Conservation (phyloP, 2,888 invertebrate genomes). For the Encarsia formosa region DNA sequence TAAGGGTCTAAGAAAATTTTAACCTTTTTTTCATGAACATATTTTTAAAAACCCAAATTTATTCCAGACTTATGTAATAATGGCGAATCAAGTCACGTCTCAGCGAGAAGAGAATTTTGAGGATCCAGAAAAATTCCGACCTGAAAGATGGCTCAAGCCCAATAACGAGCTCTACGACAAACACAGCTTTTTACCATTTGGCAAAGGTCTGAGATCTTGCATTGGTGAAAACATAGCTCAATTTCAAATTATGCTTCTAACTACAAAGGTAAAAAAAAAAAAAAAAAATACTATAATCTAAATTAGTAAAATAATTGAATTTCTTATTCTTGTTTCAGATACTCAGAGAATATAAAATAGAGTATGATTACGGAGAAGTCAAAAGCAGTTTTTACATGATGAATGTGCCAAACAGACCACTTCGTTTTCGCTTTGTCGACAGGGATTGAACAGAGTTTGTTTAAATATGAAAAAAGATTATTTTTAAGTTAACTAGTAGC, state of each 20-base stretch:
- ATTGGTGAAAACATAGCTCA: slow-evolving; percentile 62
- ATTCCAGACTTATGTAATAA: slow-evolving; percentile 58
- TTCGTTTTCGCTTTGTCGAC: slow-evolving; percentile 64
- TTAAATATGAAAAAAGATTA: too few relatives aligned
- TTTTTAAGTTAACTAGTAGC: not conserved
- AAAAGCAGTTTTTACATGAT: slow-evolving; percentile 58
- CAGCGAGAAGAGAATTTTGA: slow-evolving; percentile 64
- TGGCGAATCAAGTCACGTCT: slow-evolving; percentile 62
- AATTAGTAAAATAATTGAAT: slow-evolving; percentile 6
- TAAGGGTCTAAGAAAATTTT: slow-evolving; percentile 26
- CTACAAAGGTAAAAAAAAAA: slow-evolving; percentile 53
- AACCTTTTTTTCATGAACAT: not conserved
- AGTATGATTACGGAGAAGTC: slow-evolving; percentile 66
- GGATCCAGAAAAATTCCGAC: slow-evolving; percentile 59
- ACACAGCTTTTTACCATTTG: slow-evolving; percentile 63
- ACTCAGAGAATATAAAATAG: slow-evolving; percentile 60
- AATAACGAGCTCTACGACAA: slow-evolving; percentile 44
- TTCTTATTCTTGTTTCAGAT: slow-evolving; percentile 51
- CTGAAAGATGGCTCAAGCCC: slow-evolving; percentile 60
- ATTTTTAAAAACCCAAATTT: not conserved
- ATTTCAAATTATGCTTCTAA: slow-evolving; percentile 57
- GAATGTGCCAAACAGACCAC: slow-evolving; percentile 58
- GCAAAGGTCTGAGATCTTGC: slow-evolving; percentile 61
- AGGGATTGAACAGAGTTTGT: slow-evolving; percentile 47
- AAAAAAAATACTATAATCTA: slow-evolving; percentile 2